Evolutionary conservation across 2,888 invertebrate genomes (phyloP), one percentile per base, ranked within the genome.

Genomic region (Lutraria lutraria): DNA sequence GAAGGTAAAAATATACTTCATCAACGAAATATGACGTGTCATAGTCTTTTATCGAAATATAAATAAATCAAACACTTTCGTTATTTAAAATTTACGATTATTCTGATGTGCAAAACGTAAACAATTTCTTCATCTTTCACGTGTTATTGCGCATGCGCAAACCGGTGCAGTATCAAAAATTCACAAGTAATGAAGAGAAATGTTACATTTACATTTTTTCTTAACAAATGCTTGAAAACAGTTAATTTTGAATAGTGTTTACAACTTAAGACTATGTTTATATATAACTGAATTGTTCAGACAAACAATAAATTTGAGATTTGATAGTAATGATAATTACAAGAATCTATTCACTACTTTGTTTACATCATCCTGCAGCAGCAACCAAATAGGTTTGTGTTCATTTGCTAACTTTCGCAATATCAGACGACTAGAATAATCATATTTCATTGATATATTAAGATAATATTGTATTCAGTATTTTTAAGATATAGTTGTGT

Each of bases 71-170:
- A 25, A 34, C 31, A 76, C 76, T 72, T 16, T 6, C n/a, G 13
- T 25, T 68, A 68, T 25, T n/a, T 68, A 25, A 68, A 68, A 68
- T 68, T n/a, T 10, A 12, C 12, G 12, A 25, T 68, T 25, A 76
- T 34, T 34, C 31, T 76, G 19, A 6, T 72, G 13, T 29, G 31
- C 8, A 76, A 76, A 76, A 76, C 8, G 76, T 76, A 76, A 76
- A 76, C 76, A 76, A n/a, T 76, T 34, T 34, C 21, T 34, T 19
- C 34, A 34, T 34, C 76, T 31, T 31, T 76, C 19, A 76, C 76
- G 76, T 76, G 76, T 76, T 76, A 34, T 34, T 76, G 76, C 76
- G 76, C 76, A 76, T 76, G 76, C 76, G 76, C 76, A 76, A 68
- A 25, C 63, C 63, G 63, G 63, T 68, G 63, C 25, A n/a, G 21